A percentile compares a stretch with the other conserved stretches of the same genome.
Evolutionary conservation across 2,888 invertebrate genomes (phyloP).

Genomic region (Brassicogethes aeneus): DNA sequence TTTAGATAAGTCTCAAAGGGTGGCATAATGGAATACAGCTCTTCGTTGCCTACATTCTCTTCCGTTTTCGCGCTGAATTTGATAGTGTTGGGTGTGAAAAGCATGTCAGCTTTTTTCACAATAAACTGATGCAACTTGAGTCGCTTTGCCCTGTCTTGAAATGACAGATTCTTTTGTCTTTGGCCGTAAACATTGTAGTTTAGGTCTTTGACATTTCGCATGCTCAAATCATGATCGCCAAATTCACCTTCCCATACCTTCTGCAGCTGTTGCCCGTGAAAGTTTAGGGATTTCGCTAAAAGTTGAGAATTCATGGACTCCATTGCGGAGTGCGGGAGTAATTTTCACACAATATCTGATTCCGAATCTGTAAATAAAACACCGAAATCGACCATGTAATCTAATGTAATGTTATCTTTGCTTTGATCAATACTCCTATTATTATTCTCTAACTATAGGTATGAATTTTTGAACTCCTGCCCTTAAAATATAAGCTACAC

Average conservation of each 20-base stretch:
- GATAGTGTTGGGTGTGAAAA: conserved; percentile 53
- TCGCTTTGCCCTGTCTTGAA: conserved; percentile 75
- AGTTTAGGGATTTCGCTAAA: conserved; percentile 67
- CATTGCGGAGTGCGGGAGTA: too few species aligned
- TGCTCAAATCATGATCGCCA: conserved; percentile 64
- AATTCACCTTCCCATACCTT: conserved; percentile 82
- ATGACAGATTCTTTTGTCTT: conserved; percentile 70
- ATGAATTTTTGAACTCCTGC: too few species aligned
- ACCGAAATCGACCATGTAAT: too few species aligned
- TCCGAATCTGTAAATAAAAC: too few species aligned
- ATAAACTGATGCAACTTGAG: conserved; percentile 81
- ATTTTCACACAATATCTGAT: too few species aligned
- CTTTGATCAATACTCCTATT: too few species aligned
- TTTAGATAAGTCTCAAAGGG: conserved; percentile 79
- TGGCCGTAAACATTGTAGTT: conserved; percentile 71
- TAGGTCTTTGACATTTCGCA: conserved; percentile 50
- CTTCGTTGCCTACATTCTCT: conserved; percentile 45
- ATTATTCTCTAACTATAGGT: too few species aligned
- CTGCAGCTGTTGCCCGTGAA: conserved; percentile 79
- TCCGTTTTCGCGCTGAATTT: conserved; percentile 43
- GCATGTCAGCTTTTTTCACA: conserved; percentile 69
- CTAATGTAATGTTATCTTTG: too few species aligned
- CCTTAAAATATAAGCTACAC: too few species aligned
- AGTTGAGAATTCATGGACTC: conserved; percentile 47
- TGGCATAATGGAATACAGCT: conserved; percentile 74